These are phyloP conservation scores for Acromyrmex charruanus DNA, from an alignment of 1,140 invertebrate genomes.

Conservation along the genomic window DNA sequence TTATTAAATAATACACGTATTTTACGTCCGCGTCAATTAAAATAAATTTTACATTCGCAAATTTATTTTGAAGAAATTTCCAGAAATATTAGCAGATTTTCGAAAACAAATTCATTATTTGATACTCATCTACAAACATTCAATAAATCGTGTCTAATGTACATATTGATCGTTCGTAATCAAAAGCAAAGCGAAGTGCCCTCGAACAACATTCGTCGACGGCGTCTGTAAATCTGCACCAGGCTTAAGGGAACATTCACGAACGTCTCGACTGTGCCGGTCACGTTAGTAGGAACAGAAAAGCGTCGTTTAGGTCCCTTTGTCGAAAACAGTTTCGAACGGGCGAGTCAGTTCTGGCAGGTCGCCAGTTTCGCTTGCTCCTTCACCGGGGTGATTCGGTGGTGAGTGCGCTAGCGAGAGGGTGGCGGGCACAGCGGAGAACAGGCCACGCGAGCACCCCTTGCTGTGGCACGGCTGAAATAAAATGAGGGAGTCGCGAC, in stretches of 20 bases:
- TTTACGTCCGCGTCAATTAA: not conserved
- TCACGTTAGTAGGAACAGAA: conserved; percentile 63
- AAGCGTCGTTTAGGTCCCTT: conserved; percentile 79
- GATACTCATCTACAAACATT: not conserved
- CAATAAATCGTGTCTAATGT: not conserved
- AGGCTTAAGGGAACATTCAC: conserved; percentile 42
- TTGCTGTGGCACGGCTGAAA: conserved; percentile 72
- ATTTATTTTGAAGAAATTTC: not conserved
- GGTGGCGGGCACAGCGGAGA: conserved; percentile 60
- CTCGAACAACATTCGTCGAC: not conserved
- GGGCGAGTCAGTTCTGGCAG: conserved; percentile 78
- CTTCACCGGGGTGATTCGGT: not conserved
- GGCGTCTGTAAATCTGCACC: conserved; percentile 11
- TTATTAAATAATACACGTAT: not conserved
- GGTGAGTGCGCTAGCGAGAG: conserved; percentile 46
- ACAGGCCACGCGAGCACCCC: conserved; percentile 42
- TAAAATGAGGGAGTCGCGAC: conserved; percentile 80
- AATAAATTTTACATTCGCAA: not conserved
- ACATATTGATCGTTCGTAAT: not conserved
- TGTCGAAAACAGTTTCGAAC: conserved; percentile 81
- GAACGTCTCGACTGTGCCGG: not conserved
- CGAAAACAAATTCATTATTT: not conserved
- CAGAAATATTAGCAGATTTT: not conserved
- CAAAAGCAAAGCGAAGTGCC: not conserved
- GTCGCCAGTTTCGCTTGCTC: conserved; percentile 77